phyloP scores from a whole-genome alignment of 2,113 vertebrate species.

The Butastur rufipennis region DNA sequence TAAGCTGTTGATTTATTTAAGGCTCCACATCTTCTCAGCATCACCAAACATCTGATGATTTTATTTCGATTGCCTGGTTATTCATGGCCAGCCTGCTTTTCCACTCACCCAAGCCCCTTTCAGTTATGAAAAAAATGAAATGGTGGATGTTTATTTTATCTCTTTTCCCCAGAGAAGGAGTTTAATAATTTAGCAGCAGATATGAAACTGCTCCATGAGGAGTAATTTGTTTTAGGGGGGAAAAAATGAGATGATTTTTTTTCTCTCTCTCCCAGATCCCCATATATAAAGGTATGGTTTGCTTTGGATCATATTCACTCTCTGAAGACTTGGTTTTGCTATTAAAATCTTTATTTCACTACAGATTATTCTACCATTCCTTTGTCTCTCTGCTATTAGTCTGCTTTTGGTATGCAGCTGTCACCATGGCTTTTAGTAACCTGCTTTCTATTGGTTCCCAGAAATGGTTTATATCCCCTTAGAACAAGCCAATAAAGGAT shows the following conservation, averaged over 20 bases:
- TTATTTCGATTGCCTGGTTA: background rate
- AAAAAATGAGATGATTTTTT: background rate
- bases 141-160: slow-evolving; percentile 67
- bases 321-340: slow-evolving; percentile 71
- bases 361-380: slow-evolving; percentile 72
- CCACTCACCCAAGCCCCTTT: slow-evolving; percentile 37
- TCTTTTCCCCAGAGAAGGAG: slow-evolving; percentile 35
- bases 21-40: background rate
- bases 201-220: background rate
- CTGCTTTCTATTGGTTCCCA: slow-evolving; percentile 44
- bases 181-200: slow-evolving; percentile 57
- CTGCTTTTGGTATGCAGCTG: slow-evolving; percentile 59
- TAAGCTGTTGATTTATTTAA: background rate
- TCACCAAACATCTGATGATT: slow-evolving; percentile 35
- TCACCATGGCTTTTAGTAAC: slow-evolving; percentile 51
- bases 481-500: slow-evolving; percentile 49
- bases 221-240: background rate
- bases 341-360: slow-evolving; percentile 67
- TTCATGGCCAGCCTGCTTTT: slow-evolving; percentile 48
- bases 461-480: slow-evolving; percentile 42
- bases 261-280: slow-evolving; percentile 39
- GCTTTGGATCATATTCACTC: slow-evolving; percentile 46
- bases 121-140: background rate
- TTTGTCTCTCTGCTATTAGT: slow-evolving; percentile 39
- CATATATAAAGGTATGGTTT: background rate